Conservation (phyloP, 2,113 vertebrate genomes). For the Sceloporus undulatus region DNA sequence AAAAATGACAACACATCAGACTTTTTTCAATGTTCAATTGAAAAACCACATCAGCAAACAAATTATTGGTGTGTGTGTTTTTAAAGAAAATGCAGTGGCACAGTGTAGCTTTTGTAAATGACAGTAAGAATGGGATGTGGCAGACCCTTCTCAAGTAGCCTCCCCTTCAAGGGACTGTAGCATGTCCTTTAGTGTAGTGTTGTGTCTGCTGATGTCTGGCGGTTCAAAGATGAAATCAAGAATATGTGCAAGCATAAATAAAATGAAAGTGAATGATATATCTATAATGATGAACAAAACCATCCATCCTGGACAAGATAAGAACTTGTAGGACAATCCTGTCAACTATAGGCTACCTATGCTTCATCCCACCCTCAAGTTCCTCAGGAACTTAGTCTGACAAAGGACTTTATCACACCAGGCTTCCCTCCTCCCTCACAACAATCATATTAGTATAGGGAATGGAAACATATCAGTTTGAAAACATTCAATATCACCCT, state of each 20-base stretch:
- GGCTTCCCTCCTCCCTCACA: too few species aligned
- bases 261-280: neutral
- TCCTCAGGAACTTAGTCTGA: neutral
- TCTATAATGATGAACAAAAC: neutral
- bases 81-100: neutral
- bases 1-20: slow-evolving; percentile 35
- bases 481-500: too few species aligned
- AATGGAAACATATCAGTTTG: too few species aligned
- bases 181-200: neutral
- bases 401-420: too few species aligned
- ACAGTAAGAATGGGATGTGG: neutral
- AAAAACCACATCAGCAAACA: slow-evolving; percentile 37
- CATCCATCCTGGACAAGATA: neutral
- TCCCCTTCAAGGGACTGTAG: neutral
- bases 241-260: neutral
- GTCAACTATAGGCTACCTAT: neutral
- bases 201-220: neutral
- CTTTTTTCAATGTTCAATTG: slow-evolving; percentile 35
- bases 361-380: neutral
- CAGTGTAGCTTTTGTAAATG: neutral
- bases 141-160: neutral
- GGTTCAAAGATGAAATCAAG: neutral
- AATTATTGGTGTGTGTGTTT: neutral
- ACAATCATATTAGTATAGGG: too few species aligned
- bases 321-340: neutral